Conservation (phyloP, 2,797 vertebrate species). For the Xiphorhynchus erythropygius region DNA sequence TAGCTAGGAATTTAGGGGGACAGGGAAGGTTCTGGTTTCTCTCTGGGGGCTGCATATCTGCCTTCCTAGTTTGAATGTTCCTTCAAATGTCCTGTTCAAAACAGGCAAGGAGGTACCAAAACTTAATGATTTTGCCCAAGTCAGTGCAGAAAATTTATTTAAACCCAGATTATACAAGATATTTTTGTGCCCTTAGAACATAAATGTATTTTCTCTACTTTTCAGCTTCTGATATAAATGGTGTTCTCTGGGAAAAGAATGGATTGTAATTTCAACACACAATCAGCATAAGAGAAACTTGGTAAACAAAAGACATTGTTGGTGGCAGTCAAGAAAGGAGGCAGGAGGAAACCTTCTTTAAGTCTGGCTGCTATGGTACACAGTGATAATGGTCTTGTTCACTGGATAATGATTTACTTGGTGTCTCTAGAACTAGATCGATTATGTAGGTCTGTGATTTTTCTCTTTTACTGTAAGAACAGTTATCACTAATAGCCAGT, state of each 20-base stretch:
- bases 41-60: background rate
- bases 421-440: background rate
- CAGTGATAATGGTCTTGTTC: constrained; percentile 5
- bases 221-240: background rate
- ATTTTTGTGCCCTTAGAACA: background rate
- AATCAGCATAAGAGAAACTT: background rate
- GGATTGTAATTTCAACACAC: background rate
- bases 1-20: background rate
- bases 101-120: background rate
- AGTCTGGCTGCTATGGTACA: constrained; percentile 1
- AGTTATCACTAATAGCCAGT: background rate
- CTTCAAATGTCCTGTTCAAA: background rate
- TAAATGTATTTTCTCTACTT: background rate
- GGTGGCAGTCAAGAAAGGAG: background rate
- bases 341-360: constrained; percentile 14
- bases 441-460: background rate
- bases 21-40: background rate
- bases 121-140: background rate
- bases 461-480: background rate
- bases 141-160: background rate
- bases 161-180: background rate
- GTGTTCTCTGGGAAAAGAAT: background rate
- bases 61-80: background rate
- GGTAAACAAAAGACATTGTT: constrained; percentile 30
- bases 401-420: constrained; percentile 27